These are phyloP conservation scores for Drosophila insularis DNA, from an alignment of 1,140 invertebrate genomes.

Conservation along the genomic window DNA sequence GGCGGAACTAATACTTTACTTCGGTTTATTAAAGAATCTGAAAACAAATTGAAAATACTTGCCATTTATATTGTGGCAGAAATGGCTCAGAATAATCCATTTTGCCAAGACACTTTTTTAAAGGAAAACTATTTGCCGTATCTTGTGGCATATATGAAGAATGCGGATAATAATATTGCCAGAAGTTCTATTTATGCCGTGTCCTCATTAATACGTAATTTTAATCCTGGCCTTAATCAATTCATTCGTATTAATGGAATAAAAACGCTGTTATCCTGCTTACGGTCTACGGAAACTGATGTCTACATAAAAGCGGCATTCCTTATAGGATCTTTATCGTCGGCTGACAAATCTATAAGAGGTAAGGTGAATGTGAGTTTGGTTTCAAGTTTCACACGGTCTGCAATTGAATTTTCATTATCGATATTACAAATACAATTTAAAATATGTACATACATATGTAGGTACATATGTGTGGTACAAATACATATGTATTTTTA, in stretches of 20 bases:
- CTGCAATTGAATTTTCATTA: too few relatives aligned
- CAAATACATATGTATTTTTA: too few relatives aligned
- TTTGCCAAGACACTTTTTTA: constrained; percentile 54
- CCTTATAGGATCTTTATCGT: constrained; percentile 54
- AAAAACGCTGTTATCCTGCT: constrained; percentile 32
- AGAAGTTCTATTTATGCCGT: constrained; percentile 55
- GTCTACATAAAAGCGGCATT: constrained; percentile 61
- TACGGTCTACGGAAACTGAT: constrained; percentile 31
- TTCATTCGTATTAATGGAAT: constrained; percentile 51
- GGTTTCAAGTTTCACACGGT: too few relatives aligned
- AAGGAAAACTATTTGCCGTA: constrained; percentile 44
- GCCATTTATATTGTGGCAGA: constrained; percentile 55
- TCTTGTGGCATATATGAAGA: constrained; percentile 42
- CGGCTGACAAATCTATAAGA: constrained; percentile 34
- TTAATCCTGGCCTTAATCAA: constrained; percentile 44
- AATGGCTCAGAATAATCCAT: constrained; percentile 62
- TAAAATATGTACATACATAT: background rate
- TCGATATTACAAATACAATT: too few relatives aligned
- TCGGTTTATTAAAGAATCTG: constrained; percentile 27
- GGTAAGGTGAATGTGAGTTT: constrained; percentile 24
- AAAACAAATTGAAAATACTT: constrained; percentile 27
- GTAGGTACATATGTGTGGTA: background rate
- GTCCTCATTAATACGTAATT: constrained; percentile 62
- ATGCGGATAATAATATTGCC: constrained; percentile 44
- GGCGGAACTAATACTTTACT: constrained; percentile 41